Evolutionary conservation across 2,888 invertebrate species (phyloP), one percentile per base, ranked within the genome.

Genomic region (Clivina fossor): DNA sequence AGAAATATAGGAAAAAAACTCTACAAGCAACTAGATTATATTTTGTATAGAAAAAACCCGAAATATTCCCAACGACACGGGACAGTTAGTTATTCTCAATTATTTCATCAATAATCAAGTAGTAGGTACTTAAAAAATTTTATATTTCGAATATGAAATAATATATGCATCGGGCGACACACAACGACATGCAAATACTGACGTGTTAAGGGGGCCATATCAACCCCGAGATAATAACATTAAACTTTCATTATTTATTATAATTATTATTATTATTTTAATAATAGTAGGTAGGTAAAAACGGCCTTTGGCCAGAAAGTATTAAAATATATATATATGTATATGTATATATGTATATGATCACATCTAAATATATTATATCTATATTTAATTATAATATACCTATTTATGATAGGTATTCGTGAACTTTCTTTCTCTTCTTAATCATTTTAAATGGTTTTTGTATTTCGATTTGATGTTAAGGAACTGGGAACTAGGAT

Each of bases 161-260:
- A 16, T 19, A 44, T 41, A 53, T 53, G 44, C 33, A 33, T 53
- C 35, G 44, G 55, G 47, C 55, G 55, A 55, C 55, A 55, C 55
- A 55, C 55, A 55, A 55, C 51, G 43, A 51, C 55, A 55, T 55
- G 55, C 55, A 55, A 55, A 55, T 55, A 55, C 55, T 55, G 55
- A 55, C 55, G 47, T 55, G 46, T 55, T 55, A 55, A 33, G 22
- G 47, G n/a, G 47, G 33, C 58, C 76, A 61, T 40, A 20, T 41
- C 63, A 19, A 46, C 64, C 62, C 43, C 65, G 32, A 51, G 46
- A 55, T 55, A 54, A 54, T 54, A 55, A 55, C 55, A 55, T 55
- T 55, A 55, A 55, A 47, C 47, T 47, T 55, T 55, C 37, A 53
- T 44, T 53, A 50, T 53, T n/a, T n/a, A n/a, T n/a, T n/a, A n/a